Base-by-base conservation (phyloP, 2,888 invertebrate genomes). In the Lymantria monacha region DNA sequence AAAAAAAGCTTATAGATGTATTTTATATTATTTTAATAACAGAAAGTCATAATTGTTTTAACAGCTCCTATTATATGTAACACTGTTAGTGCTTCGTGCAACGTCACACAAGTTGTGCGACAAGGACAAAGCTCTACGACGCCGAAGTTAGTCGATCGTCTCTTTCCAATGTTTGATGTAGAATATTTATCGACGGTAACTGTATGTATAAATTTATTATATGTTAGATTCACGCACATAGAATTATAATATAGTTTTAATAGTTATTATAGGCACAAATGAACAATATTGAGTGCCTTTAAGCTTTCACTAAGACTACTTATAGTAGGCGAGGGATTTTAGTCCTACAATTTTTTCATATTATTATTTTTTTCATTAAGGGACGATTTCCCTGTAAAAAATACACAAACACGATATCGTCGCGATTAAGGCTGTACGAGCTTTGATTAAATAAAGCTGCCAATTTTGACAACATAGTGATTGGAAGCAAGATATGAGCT, bases 241-340 rank as follows among this genome's bases (percentile, higher is more conserved):
- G 64, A 63, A 69, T 60, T 65, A 62, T 69, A 79, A 79, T 79
- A 76, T 22, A 22, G 22, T 22, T 22, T 22, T 22, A 3, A 22
- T 22, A 22, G 22, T 72, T 81, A 79, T 76, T 76, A 81, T 83
- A 87, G 88, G 88, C 88, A 88, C 88, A 81, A 83, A 85, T 83
- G 83, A 86, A 87, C 82, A 79, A 72, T 80, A 76, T 74, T 70
- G 69, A 76, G 84, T 82, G 83, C 81, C 80, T 56, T 44, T 57
- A 76, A 76, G 75, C 81, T 74, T 33, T 80, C 70, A 74, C 81
- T 86, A 81, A 71, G 65, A 72, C 82, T 84, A 86, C 73, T 76
- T 83, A 79, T 57, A 74, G 77, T 82, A 83, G 85, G 88, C 87
- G 89, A 88, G 88, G 87, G 86, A 63, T 88, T 79, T 64, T 66